phyloP scores from a whole-genome alignment of 2,113 vertebrate genomes.

The Labeo catla region DNA sequence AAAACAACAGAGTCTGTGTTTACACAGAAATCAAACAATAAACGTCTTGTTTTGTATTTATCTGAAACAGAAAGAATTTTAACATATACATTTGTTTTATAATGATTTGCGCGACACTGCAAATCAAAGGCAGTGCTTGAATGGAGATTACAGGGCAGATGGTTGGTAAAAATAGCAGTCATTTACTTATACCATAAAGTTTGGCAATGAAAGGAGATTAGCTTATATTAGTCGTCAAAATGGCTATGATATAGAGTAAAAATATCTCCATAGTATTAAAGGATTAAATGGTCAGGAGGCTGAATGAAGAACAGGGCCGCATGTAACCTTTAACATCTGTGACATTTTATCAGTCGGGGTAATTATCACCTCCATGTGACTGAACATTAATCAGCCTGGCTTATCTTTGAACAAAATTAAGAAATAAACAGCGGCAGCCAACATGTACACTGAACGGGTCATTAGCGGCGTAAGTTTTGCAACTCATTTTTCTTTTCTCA shows the following conservation, averaged over 20 bases:
- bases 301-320: background rate
- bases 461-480: background rate
- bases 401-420: conserved; percentile 25
- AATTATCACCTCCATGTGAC: conserved; percentile 21
- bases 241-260: background rate
- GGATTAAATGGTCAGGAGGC: background rate
- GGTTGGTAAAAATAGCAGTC: background rate
- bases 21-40: background rate
- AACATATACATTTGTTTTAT: background rate
- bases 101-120: background rate
- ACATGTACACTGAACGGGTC: conserved; percentile 8
- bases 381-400: conserved; percentile 24
- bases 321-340: conserved; percentile 31
- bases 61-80: background rate
- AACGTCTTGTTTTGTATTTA: background rate
- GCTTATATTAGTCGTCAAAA: conserved; percentile 1
- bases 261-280: background rate
- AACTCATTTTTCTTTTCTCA: conserved; percentile 1
- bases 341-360: conserved; percentile 31
- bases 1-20: background rate
- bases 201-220: background rate
- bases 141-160: background rate
- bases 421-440: conserved; percentile 9
- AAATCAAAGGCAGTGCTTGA: background rate
- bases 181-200: background rate